These are phyloP conservation scores for Stegastes partitus DNA, from an alignment of 2,113 vertebrate genomes.

Conservation along the genomic window DNA sequence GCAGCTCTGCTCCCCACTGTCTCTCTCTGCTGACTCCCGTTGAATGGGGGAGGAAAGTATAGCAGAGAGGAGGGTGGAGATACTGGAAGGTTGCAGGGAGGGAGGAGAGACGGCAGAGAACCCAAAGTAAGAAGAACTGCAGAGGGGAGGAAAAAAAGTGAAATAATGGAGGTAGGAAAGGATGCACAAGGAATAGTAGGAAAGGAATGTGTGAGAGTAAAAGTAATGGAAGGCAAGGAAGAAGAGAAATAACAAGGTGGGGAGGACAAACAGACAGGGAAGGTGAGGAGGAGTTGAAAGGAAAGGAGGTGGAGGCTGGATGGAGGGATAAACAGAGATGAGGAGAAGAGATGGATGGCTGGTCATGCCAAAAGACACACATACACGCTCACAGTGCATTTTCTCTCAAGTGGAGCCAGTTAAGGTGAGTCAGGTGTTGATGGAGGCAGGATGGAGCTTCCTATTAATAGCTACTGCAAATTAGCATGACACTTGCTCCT, in stretches of 20 bases:
- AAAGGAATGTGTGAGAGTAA: not conserved
- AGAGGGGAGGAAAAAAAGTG: not conserved
- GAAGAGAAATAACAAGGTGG: not conserved
- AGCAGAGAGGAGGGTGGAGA: not conserved
- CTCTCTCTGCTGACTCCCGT: slow-evolving; percentile 60
- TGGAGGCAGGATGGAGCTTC: slow-evolving; percentile 28
- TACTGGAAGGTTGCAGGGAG: not conserved
- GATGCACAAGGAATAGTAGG: not conserved
- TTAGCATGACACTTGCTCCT: slow-evolving; percentile 40
- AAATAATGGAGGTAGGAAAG: not conserved
- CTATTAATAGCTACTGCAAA: slow-evolving; percentile 67
- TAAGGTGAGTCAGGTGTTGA: slow-evolving; percentile 55
- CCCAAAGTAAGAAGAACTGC: not conserved
- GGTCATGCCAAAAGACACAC: slow-evolving; percentile 8
- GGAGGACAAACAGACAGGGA: not conserved
- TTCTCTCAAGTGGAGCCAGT: slow-evolving; percentile 45
- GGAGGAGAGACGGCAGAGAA: not conserved
- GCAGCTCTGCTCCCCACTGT: slow-evolving; percentile 58
- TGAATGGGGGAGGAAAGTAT: slow-evolving; percentile 4
- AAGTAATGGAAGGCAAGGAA: not conserved
- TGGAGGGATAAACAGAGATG: slow-evolving; percentile 10
- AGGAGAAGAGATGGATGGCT: slow-evolving; percentile 27
- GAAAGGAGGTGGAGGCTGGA: not conserved
- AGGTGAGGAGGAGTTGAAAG: slow-evolving; percentile 20
- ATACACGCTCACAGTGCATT: not conserved